These are phyloP conservation scores for Drosophila bocqueti DNA, from an alignment of 1,140 invertebrate species.

Conservation along the genomic window DNA sequence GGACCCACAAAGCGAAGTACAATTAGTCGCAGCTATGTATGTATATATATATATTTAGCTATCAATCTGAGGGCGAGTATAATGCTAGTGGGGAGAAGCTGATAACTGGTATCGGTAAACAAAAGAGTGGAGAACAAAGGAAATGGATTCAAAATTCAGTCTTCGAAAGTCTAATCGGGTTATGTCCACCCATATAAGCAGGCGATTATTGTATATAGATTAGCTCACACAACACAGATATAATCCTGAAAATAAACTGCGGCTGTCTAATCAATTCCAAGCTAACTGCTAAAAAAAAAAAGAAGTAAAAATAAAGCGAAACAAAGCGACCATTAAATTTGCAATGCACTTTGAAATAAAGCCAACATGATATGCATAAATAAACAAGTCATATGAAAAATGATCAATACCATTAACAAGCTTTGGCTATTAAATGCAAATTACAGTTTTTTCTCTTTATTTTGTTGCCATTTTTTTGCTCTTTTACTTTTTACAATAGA, in stretches of 20 bases:
- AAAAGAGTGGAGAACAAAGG: slow-evolving; percentile 41
- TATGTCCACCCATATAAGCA: slow-evolving; percentile 30
- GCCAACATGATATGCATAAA: slow-evolving; percentile 61
- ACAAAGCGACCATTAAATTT: slow-evolving; percentile 11
- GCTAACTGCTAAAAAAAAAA: slow-evolving; percentile 10
- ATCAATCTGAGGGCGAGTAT: slow-evolving; percentile 17
- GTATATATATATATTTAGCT: slow-evolving; percentile 4
- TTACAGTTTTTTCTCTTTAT: slow-evolving; percentile 36
- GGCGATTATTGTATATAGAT: slow-evolving; percentile 56
- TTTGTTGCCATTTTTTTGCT: slow-evolving; percentile 9
- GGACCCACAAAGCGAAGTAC: slow-evolving; percentile 5
- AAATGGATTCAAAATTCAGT: slow-evolving; percentile 28
- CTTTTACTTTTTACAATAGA: slow-evolving; percentile 30
- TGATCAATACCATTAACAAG: slow-evolving; percentile 39
- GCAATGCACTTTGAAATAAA: slow-evolving; percentile 32
- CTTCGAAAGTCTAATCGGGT: slow-evolving; percentile 46
- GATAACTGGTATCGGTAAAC: slow-evolving; percentile 61
- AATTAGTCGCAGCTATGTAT: slow-evolving; percentile 12
- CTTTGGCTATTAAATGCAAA: slow-evolving; percentile 53
- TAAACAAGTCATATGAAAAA: slow-evolving; percentile 45
- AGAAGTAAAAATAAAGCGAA: slow-evolving; percentile 9
- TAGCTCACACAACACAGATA: slow-evolving; percentile 33
- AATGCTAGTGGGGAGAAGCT: slow-evolving; percentile 38
- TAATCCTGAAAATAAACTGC: slow-evolving; percentile 26
- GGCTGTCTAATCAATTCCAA: slow-evolving; percentile 26